Base-by-base conservation (phyloP, 2,888 invertebrate species). In the Pristionchus japonicus region DNA sequence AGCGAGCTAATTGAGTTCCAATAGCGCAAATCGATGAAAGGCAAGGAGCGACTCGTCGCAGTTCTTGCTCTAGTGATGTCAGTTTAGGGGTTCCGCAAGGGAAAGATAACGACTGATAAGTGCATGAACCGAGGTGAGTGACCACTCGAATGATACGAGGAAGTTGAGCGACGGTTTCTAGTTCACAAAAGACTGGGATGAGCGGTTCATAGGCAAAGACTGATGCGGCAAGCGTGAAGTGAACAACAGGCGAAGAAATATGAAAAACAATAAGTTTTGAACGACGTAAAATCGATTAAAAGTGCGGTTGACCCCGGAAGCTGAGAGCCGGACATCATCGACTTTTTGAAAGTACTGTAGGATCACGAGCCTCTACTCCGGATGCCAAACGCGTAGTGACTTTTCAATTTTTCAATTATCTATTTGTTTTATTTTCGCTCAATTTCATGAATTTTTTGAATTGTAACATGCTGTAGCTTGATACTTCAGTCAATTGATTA, bases 321-420 rank as follows among this genome's bases (percentile, higher is more conserved):
- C 23, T 23, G 13, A n/a, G 64, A n/a, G 74, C 9, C 74, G n/a
- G 37, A 52, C 52, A 52, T 23, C 52, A 6, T 74, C 74, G 74
- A 74, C 74, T 20, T 74, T 74, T 74, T 37, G 40, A 34, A 74
- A 74, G 1, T 74, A 74, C 74, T 40, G 74, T 74, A 74, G 40
- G 17, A 3, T 40, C 74, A 74, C 74, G n/a, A 17, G 23, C 17
- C 9, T 13, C 6, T 23, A 13, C 7, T 23, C 23, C 64, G 31
- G 27, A 13, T 13, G 64, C 13, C 27, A 64, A 64, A 13, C 64
- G 64, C 3, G n/a, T 13, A 64, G 27, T 64, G 64, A 11, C 31
- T 64, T 64, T n/a, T n/a, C n/a, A n/a, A n/a, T 64, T 1, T 64
- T 64, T 64, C 7, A 31, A 9, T 64, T 61, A 13, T 13, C 20